A percentile compares a stretch with the other conserved stretches of the same genome.
These are phyloP conservation scores for Druon quercuslanigerum DNA, from an alignment of 1,140 invertebrate species.

Conservation along the genomic window DNA sequence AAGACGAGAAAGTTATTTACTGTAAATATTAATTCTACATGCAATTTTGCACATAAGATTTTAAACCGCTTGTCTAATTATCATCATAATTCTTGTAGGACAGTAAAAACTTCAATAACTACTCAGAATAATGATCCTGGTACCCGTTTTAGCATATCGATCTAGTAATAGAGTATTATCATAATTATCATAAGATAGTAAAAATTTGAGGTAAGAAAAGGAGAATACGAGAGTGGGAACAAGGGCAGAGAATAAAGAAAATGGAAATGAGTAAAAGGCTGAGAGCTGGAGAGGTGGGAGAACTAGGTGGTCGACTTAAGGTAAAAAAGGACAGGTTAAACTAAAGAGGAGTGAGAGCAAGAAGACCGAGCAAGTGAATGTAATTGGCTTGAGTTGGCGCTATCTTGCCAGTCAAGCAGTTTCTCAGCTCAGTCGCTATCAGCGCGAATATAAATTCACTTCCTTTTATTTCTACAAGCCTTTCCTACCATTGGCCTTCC, in stretches of 20 bases:
- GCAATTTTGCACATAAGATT: too few relatives aligned
- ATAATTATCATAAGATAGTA: neutral
- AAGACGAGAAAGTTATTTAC: too few relatives aligned
- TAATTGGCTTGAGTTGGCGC: conserved; percentile 68
- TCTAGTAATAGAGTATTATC: too few relatives aligned
- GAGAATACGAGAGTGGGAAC: too few relatives aligned
- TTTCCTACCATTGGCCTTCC: conserved; percentile 33
- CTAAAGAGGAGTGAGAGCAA: conserved; percentile 20
- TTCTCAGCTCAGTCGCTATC: conserved; percentile 69
- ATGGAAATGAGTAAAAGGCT: conserved; percentile 30
- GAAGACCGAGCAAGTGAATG: conserved; percentile 65
- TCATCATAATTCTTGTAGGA: too few relatives aligned
- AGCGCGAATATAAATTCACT: conserved; percentile 69
- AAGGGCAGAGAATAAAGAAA: conserved; percentile 15
- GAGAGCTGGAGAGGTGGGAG: conserved; percentile 17
- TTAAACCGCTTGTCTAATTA: too few relatives aligned
- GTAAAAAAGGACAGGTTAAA: conserved; percentile 24
- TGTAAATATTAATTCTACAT: too few relatives aligned
- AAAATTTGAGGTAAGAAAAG: conserved; percentile 6
- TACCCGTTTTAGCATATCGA: too few relatives aligned
- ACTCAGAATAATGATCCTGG: too few relatives aligned
- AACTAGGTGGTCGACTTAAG: neutral
- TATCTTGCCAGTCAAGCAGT: conserved; percentile 70
- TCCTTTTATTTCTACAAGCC: conserved; percentile 44
- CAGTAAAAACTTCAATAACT: too few relatives aligned